phyloP scores from a whole-genome alignment of 1,140 invertebrate genomes.

The Ctenoplectra terminalis region DNA sequence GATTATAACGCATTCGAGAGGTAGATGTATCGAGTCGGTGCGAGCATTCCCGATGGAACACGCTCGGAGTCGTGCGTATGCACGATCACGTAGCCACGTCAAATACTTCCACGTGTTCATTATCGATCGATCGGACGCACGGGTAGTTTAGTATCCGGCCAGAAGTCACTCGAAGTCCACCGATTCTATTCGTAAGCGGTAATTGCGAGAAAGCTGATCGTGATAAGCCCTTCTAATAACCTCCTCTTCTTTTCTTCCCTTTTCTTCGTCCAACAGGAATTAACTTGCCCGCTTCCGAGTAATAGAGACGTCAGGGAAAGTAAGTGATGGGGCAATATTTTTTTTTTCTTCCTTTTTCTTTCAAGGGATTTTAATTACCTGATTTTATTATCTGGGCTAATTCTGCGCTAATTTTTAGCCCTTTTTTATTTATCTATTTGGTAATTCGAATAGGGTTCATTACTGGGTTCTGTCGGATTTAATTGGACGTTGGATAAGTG shows the following conservation, averaged over 20 bases:
- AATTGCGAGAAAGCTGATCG: conserved; percentile 14
- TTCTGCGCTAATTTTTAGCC: too few species aligned
- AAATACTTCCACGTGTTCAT: conserved; percentile 61
- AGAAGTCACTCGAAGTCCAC: conserved; percentile 49
- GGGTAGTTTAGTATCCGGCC: conserved; percentile 51
- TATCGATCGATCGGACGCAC: conserved; percentile 55
- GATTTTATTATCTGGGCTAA: too few species aligned
- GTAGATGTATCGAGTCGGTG: conserved; percentile 12
- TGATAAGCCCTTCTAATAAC: conserved; percentile 23
- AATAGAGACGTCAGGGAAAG: too few species aligned
- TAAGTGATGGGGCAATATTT: too few species aligned
- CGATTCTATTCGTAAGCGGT: conserved; percentile 49
- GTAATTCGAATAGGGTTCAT: too few species aligned
- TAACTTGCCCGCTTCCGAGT: conserved; percentile 1
- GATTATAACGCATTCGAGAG: conserved; percentile 46
- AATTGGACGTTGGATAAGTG: too few species aligned
- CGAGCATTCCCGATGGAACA: conserved; percentile 24
- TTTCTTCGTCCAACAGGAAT: neutral
- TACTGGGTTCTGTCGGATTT: too few species aligned
- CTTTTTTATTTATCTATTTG: too few species aligned
- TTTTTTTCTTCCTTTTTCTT: too few species aligned
- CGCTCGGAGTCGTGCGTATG: conserved; percentile 38
- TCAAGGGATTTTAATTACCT: too few species aligned
- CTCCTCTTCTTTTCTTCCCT: neutral
- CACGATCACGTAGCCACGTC: conserved; percentile 46